A percentile compares a stretch with the other conserved stretches of the same genome.
These are phyloP conservation scores for Pseudorhiza aurosa DNA, from an alignment of 30 jellyfish, hydroid and myxozoan species.

Conservation along the genomic window DNA sequence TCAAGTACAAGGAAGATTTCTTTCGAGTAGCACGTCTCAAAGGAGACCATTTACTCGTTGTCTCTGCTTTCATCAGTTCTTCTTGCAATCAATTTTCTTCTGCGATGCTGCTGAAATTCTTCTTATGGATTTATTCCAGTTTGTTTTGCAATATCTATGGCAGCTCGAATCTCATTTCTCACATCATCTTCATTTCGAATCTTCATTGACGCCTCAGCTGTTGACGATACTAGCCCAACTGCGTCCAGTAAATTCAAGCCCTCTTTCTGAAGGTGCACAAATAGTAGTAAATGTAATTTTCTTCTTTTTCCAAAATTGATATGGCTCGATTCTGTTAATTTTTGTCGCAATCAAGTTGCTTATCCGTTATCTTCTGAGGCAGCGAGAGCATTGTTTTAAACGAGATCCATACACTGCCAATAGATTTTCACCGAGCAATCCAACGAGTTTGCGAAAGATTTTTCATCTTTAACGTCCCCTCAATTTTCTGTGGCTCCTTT, in stretches of 20 bases:
- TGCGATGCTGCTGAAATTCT: not conserved
- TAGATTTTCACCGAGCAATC: slow-evolving; percentile 35
- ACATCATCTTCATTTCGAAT: slow-evolving; percentile 20
- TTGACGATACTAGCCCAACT: slow-evolving; percentile 3
- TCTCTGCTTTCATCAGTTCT: slow-evolving; percentile 26
- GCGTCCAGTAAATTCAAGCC: slow-evolving; percentile 25
- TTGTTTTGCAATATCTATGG: slow-evolving; percentile 1
- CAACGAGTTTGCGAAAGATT: slow-evolving; percentile 36
- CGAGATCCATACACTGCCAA: slow-evolving; percentile 40
- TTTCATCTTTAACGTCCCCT: slow-evolving; percentile 19
- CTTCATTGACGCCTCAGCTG: not conserved
- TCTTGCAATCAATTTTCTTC: slow-evolving; percentile 11
- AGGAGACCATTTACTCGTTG: slow-evolving; percentile 3
- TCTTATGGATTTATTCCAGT: not conserved
- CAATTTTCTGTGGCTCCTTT: slow-evolving; percentile 12
- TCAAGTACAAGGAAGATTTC: slow-evolving; percentile 18
- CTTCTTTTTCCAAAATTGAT: too few relatives aligned
- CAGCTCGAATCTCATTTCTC: slow-evolving; percentile 17
- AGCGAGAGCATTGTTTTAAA: not conserved
- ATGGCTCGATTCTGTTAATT: slow-evolving; percentile 17
- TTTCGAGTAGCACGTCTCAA: slow-evolving; percentile 14
- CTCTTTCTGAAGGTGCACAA: slow-evolving; percentile 37
- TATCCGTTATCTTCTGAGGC: slow-evolving; percentile 7
- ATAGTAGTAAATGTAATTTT: not conserved
- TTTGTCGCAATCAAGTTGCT: slow-evolving; percentile 11